Base-by-base conservation (phyloP, 2,888 invertebrate genomes). In the Apotomis betuletana region DNA sequence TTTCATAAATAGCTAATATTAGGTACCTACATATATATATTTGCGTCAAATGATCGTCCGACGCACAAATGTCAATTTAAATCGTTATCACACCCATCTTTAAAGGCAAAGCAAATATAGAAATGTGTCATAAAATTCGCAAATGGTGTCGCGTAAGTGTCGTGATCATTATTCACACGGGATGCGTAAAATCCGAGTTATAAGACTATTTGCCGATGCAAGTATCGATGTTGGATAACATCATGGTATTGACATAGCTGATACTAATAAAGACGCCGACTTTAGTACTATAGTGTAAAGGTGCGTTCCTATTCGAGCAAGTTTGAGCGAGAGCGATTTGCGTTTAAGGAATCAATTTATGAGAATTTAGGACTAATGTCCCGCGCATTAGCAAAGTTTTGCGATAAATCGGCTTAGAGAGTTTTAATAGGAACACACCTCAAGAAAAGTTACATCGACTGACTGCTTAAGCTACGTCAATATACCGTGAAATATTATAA, bases 191-290 rank as follows among this genome's bases (percentile, higher is more conserved):
- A 77, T 70, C 70, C 75, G 77, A 77, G 78, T 79, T 79, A 76
- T 79, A 79, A 79, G 77, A 60, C 74, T 85, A 78, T 85, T 85
- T 85, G 78, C 79, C 69, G 75, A 75, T 80, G 82, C 78, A 78
- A 77, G 81, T 83, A 81, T 79, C 80, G 82, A 76, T 76, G 75
- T 83, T 81, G 60, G 55, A 57, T 27, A 60, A 61, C 67, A 67
- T 75, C 75, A 69, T 76, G 70, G 55, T 83, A 79, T 85, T 83
- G 78, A 82, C 83, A 80, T 74, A 79, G 74, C 13, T 57, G 61
- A 54, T 36, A 83, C 80, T 79, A 27, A 76, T 79, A 81, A 80
- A 83, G 84, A 82, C 78, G 78, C 83, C 86, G 85, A 77, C 77
- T 64, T 72, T 74, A 55, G 74, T 51, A 67, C 68, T 55, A 38